These are phyloP conservation scores for Cyaniris semiargus DNA, from an alignment of 2,888 invertebrate species.

Conservation along the genomic window DNA sequence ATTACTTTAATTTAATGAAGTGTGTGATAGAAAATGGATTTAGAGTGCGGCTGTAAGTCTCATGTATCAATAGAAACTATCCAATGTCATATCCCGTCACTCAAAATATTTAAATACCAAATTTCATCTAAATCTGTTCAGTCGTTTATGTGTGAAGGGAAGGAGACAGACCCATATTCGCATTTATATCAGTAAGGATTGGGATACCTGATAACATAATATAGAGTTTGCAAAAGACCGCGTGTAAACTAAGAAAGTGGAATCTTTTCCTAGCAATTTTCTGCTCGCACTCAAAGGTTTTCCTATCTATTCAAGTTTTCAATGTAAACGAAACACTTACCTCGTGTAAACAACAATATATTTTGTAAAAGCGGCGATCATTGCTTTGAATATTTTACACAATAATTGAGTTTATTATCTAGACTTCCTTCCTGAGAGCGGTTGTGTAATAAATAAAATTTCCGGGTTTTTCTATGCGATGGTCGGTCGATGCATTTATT, in stretches of 20 bases:
- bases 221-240: neutral
- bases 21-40: neutral
- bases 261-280: neutral
- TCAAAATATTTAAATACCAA: too few relatives aligned
- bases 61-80: too few relatives aligned
- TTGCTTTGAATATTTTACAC: neutral
- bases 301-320: neutral
- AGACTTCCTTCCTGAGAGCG: neutral
- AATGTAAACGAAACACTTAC: neutral
- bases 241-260: neutral
- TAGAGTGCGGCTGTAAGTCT: neutral
- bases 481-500: neutral
- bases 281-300: neutral
- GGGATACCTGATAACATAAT: too few relatives aligned
- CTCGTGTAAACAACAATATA: neutral
- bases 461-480: neutral
- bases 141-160: too few relatives aligned
- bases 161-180: too few relatives aligned
- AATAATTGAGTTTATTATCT: conserved; percentile 4
- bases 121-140: too few relatives aligned
- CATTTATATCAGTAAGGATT: too few relatives aligned
- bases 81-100: too few relatives aligned
- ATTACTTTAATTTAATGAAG: too few relatives aligned
- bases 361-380: neutral
- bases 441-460: neutral